Base-by-base conservation (phyloP, 1,140 invertebrate genomes). In the Lineus longissimus region DNA sequence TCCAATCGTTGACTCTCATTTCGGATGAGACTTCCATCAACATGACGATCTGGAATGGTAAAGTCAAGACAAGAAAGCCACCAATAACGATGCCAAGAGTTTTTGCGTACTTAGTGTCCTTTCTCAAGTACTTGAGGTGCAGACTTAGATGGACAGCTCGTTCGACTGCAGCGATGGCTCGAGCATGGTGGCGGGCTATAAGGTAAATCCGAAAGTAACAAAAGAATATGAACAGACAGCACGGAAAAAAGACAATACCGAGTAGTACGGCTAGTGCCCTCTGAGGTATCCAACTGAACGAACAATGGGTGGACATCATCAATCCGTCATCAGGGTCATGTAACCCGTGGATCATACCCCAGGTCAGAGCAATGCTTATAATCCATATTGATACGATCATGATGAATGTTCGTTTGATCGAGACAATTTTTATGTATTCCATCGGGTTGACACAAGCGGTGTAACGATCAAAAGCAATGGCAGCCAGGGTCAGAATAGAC, bases 201-300 rank as follows among this genome's bases (percentile, higher is more conserved):
- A 86, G 76, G 71, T 88, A 89, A 62, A 89, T 87, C 71, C 88
- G 87, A 65, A 83, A 83, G 75, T 89, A 89, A 70, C 87, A 88
- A 15, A 84, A 79, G n/a, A 88, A 73, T 15, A 87, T 76, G 29
- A 86, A 76, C 2, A 86, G 61, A 68, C 71, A 75, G 11, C 70
- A 63, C 17, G 71, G 73, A 2, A 63, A 54, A 61, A 74, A 72
- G 65, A 77, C 67, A 65, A 71, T 64, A 65, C 67, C 63, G 43
- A 76, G 59, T 30, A 72, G 66, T 7, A 73, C 22, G 31, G 64
- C 41, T 61, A 65, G 63, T 45, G 71, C 66, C 30, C 70, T 67
- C 63, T 65, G 33, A 64, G 70, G 64, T 23, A 75, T 56, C 19
- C 70, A 63, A 33, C 68, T 47, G 59, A 70, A 58, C 81, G 70